Base-by-base conservation (phyloP, 1,140 invertebrate genomes). In the Mylabris phalerata region DNA sequence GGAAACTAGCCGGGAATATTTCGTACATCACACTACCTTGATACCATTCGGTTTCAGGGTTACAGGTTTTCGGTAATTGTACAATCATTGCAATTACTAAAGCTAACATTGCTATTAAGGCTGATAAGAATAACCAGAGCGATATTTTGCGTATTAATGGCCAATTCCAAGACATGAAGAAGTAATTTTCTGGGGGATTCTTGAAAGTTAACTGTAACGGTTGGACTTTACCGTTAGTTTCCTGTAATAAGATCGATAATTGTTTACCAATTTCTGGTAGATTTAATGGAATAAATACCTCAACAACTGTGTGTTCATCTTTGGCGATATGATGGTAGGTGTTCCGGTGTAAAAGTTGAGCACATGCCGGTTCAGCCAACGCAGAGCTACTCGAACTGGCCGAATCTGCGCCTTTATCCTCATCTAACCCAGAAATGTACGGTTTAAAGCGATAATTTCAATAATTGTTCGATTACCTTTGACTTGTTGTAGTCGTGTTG, bases 161-260 rank as follows among this genome's bases (percentile, higher is more conserved):
- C 88, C 88, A 91, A 70, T 90, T 90, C 88, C 88, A 91, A 48
- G 83, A 84, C 59, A 88, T 84, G 69, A 91, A 91, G 58, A 73
- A 77, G 61, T 82, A 83, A 66, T 84, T 78, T 57, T 80, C 79
- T 0, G 79, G 76, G 3, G 79, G 74, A 49, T 82, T 82, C 10
- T 77, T 79, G 40, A 82, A 80, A n/a, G 80, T 75, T 49, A 82
- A 55, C 54, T 80, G 79, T 41, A 82, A 73, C 6, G 80, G 71
- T 59, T 72, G 67, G 3, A 60, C 63, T 61, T 71, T 71, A 1
- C 65, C 65, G 47, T 64, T 65, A 9, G 67, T 66, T 41, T 70
- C 71, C 68, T 70, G 56, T 41, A 65, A 44, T 43, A 40, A 32
- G 25, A 32, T 3, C 10, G 19, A 42, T 41, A 11, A 56, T 40